phyloP scores from a whole-genome alignment of 1,140 invertebrate species.

The Drosophila equinoxialis region DNA sequence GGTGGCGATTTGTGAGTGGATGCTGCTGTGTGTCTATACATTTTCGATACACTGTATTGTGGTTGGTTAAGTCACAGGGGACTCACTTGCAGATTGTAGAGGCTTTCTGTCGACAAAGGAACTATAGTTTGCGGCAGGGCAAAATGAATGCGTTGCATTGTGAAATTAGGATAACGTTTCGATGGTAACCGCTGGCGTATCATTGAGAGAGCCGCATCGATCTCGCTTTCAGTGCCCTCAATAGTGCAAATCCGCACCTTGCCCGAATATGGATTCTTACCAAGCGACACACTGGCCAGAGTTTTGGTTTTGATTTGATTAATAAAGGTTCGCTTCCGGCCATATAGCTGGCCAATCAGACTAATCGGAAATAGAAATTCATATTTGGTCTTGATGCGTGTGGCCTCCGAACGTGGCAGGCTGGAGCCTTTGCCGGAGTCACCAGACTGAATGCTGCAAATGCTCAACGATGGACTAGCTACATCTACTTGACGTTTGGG shows the following conservation, averaged over 20 bases:
- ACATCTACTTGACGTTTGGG: conserved; percentile 77
- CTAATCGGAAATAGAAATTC: conserved; percentile 92
- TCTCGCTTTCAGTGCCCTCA: conserved; percentile 90
- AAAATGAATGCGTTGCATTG: conserved; percentile 89
- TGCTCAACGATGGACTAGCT: conserved; percentile 77
- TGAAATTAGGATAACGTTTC: conserved; percentile 90
- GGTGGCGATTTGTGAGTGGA: no score
- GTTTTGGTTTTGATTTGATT: conserved; percentile 91
- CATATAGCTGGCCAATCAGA: conserved; percentile 94
- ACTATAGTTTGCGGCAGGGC: conserved; percentile 84
- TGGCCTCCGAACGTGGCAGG: conserved; percentile 76
- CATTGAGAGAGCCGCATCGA: conserved; percentile 91
- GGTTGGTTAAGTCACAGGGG: not conserved
- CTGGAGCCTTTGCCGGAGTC: conserved; percentile 82
- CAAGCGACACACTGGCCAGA: conserved; percentile 90
- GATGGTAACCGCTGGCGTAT: conserved; percentile 93
- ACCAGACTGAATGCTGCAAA: conserved; percentile 79
- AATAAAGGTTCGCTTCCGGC: conserved; percentile 91
- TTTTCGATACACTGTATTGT: not conserved
- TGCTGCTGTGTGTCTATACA: not conserved
- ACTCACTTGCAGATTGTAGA: conserved; percentile 74
- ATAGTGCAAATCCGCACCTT: conserved; percentile 92
- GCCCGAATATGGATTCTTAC: conserved; percentile 88
- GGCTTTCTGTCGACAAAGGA: conserved; percentile 75
- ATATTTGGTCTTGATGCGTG: conserved; percentile 83